phyloP scores from a whole-genome alignment of 2,797 vertebrate species.

The Macropodus opercularis region DNA sequence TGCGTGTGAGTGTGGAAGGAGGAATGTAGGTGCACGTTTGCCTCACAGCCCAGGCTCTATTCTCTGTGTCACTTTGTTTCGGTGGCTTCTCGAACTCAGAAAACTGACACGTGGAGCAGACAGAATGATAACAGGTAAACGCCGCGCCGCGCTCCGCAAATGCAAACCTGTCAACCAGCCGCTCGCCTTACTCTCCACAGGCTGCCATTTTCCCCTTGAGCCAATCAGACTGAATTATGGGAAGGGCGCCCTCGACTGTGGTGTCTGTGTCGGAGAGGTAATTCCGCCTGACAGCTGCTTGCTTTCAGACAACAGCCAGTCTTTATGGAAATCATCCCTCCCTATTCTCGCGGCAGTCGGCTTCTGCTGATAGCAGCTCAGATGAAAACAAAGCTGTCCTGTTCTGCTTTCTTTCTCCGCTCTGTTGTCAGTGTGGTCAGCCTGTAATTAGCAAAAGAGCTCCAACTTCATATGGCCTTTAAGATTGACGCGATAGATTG shows the following conservation, averaged over 20 bases:
- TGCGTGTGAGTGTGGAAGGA: background rate
- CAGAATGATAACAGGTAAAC: slow-evolving; percentile 79
- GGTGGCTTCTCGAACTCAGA: slow-evolving; percentile 51
- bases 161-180: slow-evolving; percentile 75
- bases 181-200: slow-evolving; percentile 74
- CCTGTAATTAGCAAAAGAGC: slow-evolving; percentile 43
- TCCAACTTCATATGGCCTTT: slow-evolving; percentile 32
- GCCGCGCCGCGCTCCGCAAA: slow-evolving; percentile 54
- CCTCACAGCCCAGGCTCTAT: slow-evolving; percentile 42
- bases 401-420: slow-evolving; percentile 26
- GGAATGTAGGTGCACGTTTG: background rate
- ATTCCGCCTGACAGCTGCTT: slow-evolving; percentile 82
- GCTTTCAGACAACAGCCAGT: slow-evolving; percentile 81
- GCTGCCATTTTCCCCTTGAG: slow-evolving; percentile 83
- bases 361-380: slow-evolving; percentile 63
- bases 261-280: slow-evolving; percentile 79
- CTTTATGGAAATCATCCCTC: slow-evolving; percentile 81
- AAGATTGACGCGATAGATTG: slow-evolving; percentile 11
- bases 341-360: slow-evolving; percentile 63
- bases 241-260: slow-evolving; percentile 80
- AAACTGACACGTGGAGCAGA: slow-evolving; percentile 62
- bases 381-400: slow-evolving; percentile 70
- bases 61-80: slow-evolving; percentile 60
- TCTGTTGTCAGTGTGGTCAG: slow-evolving; percentile 30
- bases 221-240: slow-evolving; percentile 84